A percentile compares a stretch with the other conserved stretches of the same genome.
Evolutionary conservation across 2,113 vertebrate species (phyloP).

Genomic region (Solenodon paradoxus): DNA sequence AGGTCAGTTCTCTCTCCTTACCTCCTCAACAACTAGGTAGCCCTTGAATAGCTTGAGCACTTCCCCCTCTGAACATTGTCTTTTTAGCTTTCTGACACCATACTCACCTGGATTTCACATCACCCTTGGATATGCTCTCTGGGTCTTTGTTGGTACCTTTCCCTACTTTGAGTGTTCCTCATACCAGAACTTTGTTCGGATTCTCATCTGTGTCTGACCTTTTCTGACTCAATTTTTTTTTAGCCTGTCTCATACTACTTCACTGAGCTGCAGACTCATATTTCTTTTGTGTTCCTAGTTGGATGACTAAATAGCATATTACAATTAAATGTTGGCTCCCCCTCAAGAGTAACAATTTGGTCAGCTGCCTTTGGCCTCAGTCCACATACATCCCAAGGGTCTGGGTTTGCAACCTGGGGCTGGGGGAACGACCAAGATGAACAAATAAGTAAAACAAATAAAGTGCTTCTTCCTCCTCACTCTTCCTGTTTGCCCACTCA

Average conservation of each 20-base stretch:
- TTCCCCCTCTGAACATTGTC: background rate
- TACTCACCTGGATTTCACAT: background rate
- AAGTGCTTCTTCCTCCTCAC: no score
- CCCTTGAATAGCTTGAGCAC: background rate
- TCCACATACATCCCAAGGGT: no score
- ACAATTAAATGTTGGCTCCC: no score
- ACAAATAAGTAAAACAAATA: no score
- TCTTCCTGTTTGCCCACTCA: no score
- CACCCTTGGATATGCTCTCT: rapidly evolving
- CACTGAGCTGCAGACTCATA: background rate
- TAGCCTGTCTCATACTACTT: background rate
- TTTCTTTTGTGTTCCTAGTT: background rate
- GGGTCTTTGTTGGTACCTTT: background rate
- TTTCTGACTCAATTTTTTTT: background rate
- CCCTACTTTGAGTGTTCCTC: background rate
- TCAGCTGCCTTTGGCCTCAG: no score
- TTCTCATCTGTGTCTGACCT: background rate
- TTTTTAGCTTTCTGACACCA: background rate
- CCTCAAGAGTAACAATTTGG: no score
- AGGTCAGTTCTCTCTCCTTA: background rate
- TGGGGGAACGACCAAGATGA: no score
- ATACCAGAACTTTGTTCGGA: background rate
- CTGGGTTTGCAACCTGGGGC: no score
- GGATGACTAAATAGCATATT: background rate
- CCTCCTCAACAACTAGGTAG: background rate